Evolutionary conservation across 1,140 invertebrate species (phyloP), one percentile per base, ranked within the genome.

Genomic region (Pissodes strobi): DNA sequence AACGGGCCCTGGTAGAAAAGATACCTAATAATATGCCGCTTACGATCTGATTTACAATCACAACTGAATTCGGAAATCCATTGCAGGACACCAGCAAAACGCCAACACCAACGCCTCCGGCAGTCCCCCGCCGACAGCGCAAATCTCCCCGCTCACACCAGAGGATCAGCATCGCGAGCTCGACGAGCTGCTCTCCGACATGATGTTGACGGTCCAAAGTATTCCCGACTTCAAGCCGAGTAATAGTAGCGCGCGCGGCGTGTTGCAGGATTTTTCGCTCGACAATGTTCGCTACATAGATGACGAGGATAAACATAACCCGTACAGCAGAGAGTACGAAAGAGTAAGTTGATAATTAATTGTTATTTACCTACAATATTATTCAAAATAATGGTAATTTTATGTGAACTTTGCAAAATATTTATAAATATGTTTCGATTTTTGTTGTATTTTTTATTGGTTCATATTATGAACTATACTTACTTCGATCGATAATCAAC

Each of bases 151-250:
- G n/a, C 72, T 75, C 49, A 73, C 76, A 58, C 72, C 76, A 46
- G 75, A 79, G 67, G 76, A 77, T 45, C 75, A 77, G 58, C 84
- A 86, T 73, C 82, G 85, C 53, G 86, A 87, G 74, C 81, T 90
- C 59, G 88, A 90, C 79, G 87, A 87, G 71, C 82, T 92, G 56
- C 83, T 93, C 48, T 85, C 86, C 70, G 90, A 91, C 75, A 91
- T 93, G 89, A 84, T 92, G 80, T 82, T 89, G 53, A 91, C 90
- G 23, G 89, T 92, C 67, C 88, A 91, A 82, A 88, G 86, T 74
- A 86, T 89, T 73, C 87, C 87, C 51, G 87, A 88, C 72, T 64
- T 83, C 25, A 78, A 79, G 68, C 80, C 82, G 57, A 66, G 68
- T 71, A 69, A 69, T 66, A 46, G 73, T 69, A 79, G 78, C 69